Evolutionary conservation across 2,888 invertebrate genomes (phyloP), one percentile per base, ranked within the genome.

Genomic region (Tortrix viridana): DNA sequence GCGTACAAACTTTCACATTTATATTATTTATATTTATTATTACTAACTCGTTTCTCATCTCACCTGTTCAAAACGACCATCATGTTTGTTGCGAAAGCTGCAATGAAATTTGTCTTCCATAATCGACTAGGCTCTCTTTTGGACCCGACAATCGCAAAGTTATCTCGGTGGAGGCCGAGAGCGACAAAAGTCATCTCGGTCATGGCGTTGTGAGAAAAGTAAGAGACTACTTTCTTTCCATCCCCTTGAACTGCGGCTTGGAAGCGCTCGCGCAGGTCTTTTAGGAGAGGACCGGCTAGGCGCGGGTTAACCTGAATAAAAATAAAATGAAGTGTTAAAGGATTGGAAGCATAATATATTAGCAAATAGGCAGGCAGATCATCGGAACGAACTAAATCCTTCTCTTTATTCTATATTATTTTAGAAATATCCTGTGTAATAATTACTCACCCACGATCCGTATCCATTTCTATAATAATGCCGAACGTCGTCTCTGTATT

Each of bases 401-500:
- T 9, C 2, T 12, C n/a, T 26, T 26, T 9, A 6, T 26, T 3
- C 26, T 9, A 0, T 26, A 7, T 26, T 26, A 32, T 32, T 32
- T 9, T 1, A 32, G 26, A 32, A 32, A 32, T 9, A 32, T 32
- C 26, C 26, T 32, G 26, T 32, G 26, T 32, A 7, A 32, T 12
- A n/a, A 38, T 49, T 49, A 72, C 63, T 61, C 32, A 69, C 69
- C 69, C 67, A 65, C 5, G 60, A 66, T 0, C 64, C 67, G 46
- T 70, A 68, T 5, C 68, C 70, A 37, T 73, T 74, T 43, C 91
- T 91, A 74, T 95, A 95, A 76, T 93, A 95, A 74, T 94, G 93
- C 67, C 93, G 88, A 19, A 96, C 78, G 80, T 96, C 96, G 71
- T 95, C 94, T 5, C 87, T 89, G 73, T 95, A 96, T 76, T 96